These are phyloP conservation scores for Oncorhynchus gorbuscha DNA, from an alignment of 2,113 vertebrate genomes.

Conservation along the genomic window DNA sequence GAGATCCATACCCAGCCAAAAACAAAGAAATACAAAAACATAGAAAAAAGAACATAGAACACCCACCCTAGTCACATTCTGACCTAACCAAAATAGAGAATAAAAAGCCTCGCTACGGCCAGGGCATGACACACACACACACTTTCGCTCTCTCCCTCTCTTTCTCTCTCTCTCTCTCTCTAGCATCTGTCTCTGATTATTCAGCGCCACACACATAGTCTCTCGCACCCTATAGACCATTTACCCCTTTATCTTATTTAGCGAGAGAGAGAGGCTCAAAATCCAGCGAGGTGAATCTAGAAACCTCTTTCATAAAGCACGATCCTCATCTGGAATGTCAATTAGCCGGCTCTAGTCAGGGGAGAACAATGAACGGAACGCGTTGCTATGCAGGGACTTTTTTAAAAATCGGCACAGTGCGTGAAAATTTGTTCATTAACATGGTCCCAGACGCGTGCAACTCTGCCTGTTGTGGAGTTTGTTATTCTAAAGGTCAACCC, in stretches of 20 bases:
- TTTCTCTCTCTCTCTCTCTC: slow-evolving; percentile 33
- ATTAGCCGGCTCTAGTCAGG: slow-evolving; percentile 69
- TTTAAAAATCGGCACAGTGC: slow-evolving; percentile 72
- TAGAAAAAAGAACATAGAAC: no score
- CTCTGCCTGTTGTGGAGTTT: slow-evolving; percentile 56
- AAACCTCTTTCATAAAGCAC: slow-evolving; percentile 67
- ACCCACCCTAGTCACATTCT: no score
- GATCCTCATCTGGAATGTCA: slow-evolving; percentile 68
- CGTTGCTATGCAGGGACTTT: slow-evolving; percentile 76
- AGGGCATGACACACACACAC: no score
- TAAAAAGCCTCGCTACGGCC: no score
- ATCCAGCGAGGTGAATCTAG: slow-evolving; percentile 50
- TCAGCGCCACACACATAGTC: slow-evolving; percentile 56
- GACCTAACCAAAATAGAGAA: no score
- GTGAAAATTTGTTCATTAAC: slow-evolving; percentile 75
- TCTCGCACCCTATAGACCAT: slow-evolving; percentile 38
- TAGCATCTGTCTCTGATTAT: slow-evolving; percentile 60
- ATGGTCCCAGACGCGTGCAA: slow-evolving; percentile 54
- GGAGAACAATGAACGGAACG: slow-evolving; percentile 50
- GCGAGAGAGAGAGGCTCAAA: slow-evolving; percentile 52
- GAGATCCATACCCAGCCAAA: no score
- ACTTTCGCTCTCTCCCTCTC: no score
- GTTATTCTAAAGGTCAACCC: slow-evolving; percentile 74
- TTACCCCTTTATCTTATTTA: slow-evolving; percentile 58
- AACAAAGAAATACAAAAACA: no score